Conservation (phyloP, 2,113 vertebrate species). For the Stigmatopora argus region DNA sequence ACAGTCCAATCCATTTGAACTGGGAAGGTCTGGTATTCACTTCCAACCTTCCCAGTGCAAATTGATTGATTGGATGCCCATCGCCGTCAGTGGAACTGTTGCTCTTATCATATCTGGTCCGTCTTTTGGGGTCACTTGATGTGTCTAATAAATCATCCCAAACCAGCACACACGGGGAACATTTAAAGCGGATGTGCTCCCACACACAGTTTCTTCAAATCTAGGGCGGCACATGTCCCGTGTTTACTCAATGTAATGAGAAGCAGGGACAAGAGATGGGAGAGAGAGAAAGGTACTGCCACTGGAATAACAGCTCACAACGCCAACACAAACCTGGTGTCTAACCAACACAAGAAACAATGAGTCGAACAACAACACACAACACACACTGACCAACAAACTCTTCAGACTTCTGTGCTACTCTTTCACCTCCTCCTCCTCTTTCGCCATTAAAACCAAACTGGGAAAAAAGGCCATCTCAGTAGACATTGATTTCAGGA, state of each 20-base stretch:
- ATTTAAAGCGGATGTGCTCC: neutral
- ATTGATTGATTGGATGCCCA: too few species aligned
- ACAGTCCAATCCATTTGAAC: too few species aligned
- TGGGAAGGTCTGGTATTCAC: too few species aligned
- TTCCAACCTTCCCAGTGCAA: too few species aligned
- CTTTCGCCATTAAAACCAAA: constrained; percentile 29
- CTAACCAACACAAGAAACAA: constrained; percentile 73
- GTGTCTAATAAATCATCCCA: constrained; percentile 16
- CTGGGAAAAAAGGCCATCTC: constrained; percentile 29
- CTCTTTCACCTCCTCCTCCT: constrained; percentile 49
- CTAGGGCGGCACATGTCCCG: constrained; percentile 40
- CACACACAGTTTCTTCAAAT: constrained; percentile 41
- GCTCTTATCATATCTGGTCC: too few species aligned
- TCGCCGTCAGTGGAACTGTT: too few species aligned
- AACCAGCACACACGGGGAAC: constrained; percentile 6
- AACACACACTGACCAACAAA: constrained; percentile 70
- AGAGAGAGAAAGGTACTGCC: constrained; percentile 41
- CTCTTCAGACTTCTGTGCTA: constrained; percentile 60
- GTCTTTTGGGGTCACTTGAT: too few species aligned
- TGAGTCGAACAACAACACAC: constrained; percentile 67
- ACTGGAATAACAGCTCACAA: constrained; percentile 68
- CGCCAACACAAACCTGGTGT: constrained; percentile 71
- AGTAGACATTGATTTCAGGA: constrained; percentile 12
- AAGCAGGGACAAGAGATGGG: constrained; percentile 50
- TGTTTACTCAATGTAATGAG: constrained; percentile 71